phyloP scores from a whole-genome alignment of 2,888 invertebrate species.

The Andrena bucephala region DNA sequence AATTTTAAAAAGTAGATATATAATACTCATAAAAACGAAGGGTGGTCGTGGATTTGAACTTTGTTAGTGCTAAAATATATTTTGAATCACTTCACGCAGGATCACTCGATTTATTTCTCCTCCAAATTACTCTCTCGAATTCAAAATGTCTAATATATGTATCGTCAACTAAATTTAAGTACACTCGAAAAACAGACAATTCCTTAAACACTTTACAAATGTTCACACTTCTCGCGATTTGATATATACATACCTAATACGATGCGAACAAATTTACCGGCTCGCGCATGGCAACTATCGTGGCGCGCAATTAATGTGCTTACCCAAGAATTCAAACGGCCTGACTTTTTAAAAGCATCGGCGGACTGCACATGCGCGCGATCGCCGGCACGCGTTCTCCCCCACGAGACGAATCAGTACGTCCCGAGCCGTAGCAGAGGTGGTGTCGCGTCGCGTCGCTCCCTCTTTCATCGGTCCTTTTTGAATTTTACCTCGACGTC shows the following conservation, averaged over 20 bases:
- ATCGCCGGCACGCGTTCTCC: constrained; percentile 58
- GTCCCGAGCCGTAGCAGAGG: constrained; percentile 70
- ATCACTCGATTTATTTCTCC: neutral
- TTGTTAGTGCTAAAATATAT: constrained; percentile 31
- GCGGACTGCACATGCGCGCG: constrained; percentile 70
- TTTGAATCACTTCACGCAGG: neutral
- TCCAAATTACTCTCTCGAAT: neutral
- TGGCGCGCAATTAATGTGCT: constrained; percentile 15
- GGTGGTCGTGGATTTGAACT: neutral
- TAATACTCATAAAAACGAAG: neutral
- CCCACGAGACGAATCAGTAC: constrained; percentile 69
- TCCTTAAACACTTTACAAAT: neutral
- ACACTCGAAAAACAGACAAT: neutral
- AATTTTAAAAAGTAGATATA: neutral
- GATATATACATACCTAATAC: neutral
- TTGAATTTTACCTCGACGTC: constrained; percentile 23
- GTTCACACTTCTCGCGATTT: no score
- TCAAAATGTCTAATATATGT: neutral
- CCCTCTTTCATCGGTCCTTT: constrained; percentile 23
- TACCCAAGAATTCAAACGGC: constrained; percentile 8
- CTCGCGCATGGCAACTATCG: constrained; percentile 30
- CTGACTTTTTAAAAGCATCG: neutral
- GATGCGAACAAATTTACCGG: neutral
- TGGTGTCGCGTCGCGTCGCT: constrained; percentile 50
- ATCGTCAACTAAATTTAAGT: neutral